Evolutionary conservation across 1,140 invertebrate species (phyloP).

Genomic region (Meloidogyne hapla): DNA sequence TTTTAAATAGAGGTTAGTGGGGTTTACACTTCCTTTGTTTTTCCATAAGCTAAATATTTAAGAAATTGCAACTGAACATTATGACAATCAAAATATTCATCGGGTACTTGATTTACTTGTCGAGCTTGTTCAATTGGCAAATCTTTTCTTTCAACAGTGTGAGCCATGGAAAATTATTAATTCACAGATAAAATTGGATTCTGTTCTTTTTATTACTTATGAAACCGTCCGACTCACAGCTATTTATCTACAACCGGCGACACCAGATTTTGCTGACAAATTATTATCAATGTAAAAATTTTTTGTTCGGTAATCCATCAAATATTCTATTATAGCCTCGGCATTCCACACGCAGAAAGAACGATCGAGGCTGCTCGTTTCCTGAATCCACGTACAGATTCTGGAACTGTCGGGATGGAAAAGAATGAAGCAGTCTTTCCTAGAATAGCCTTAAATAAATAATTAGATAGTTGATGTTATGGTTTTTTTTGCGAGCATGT

Average conservation of each 20-base stretch:
- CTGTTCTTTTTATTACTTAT: neutral
- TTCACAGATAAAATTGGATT: neutral
- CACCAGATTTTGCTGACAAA: neutral
- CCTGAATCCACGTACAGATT: neutral
- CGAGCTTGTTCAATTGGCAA: neutral
- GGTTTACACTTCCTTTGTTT: no score
- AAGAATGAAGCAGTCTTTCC: neutral
- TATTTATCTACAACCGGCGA: neutral
- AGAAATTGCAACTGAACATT: neutral
- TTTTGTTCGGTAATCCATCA: neutral
- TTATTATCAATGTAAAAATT: neutral
- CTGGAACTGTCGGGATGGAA: neutral
- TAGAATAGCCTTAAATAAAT: neutral
- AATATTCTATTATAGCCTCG: neutral
- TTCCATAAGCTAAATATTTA: no score
- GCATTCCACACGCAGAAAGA: neutral
- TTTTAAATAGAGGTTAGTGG: no score
- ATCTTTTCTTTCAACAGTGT: neutral
- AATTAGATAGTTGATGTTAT: neutral
- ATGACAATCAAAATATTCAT: neutral
- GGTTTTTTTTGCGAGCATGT: no score
- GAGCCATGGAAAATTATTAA: neutral
- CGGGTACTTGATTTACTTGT: neutral
- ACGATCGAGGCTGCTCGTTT: neutral
- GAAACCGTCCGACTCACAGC: neutral